Conservation (phyloP, 2,113 vertebrate genomes). For the Mus spicilegus region DNA sequence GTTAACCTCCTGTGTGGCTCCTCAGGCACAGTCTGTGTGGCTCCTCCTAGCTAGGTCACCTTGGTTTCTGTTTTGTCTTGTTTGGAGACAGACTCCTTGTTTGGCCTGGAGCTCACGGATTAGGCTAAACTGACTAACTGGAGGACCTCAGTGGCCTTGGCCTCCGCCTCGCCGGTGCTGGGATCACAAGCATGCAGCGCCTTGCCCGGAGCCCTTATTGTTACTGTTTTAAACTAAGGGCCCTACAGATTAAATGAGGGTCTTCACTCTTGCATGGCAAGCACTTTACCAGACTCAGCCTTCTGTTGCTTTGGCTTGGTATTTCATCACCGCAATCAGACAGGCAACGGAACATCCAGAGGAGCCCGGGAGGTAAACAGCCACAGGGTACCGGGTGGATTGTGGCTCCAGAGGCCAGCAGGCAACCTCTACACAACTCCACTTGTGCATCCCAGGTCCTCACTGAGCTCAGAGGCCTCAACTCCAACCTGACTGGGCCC, state of each 20-base stretch:
- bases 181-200: background rate
- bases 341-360: background rate
- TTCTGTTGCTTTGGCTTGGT: background rate
- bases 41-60: no score
- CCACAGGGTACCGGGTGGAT: background rate
- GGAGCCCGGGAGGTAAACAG: background rate
- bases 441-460: background rate
- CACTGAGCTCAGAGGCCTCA: background rate
- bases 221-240: background rate
- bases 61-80: background rate
- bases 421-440: background rate
- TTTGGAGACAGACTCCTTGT: background rate
- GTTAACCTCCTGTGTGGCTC: background rate
- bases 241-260: rapidly evolving
- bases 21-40: background rate
- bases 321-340: background rate
- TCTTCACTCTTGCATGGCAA: background rate
- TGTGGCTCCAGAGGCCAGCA: rapidly evolving
- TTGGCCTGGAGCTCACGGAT: background rate
- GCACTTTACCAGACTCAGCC: no score
- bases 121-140: background rate
- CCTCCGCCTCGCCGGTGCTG: background rate
- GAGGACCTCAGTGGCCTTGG: no score
- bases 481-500: background rate
- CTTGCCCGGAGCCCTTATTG: background rate